phyloP scores from a whole-genome alignment of 2,113 vertebrate genomes.

The Danionella cerebrum region DNA sequence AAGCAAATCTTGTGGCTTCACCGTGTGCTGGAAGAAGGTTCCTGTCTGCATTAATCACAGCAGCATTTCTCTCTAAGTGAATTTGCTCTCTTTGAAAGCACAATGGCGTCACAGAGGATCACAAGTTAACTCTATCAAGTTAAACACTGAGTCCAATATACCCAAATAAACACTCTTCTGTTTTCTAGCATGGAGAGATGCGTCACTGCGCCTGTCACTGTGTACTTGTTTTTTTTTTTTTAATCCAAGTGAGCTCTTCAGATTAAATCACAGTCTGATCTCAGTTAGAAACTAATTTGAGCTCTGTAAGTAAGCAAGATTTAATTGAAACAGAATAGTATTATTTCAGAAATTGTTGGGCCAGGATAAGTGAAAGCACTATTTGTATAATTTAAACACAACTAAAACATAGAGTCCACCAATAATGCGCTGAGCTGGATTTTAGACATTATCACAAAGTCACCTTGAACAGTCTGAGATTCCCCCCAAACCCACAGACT shows the following conservation, averaged over 20 bases:
- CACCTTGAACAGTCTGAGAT: slow-evolving; percentile 64
- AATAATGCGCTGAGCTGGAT: slow-evolving; percentile 61
- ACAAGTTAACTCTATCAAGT: slow-evolving; percentile 17
- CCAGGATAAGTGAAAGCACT: too few relatives aligned
- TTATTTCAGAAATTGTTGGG: too few relatives aligned
- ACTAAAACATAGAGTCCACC: too few relatives aligned
- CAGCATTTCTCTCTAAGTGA: slow-evolving; percentile 32
- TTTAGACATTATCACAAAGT: slow-evolving; percentile 72
- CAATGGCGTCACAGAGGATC: background rate
- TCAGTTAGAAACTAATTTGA: too few relatives aligned
- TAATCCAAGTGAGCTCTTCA: background rate
- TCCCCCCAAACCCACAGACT: slow-evolving; percentile 48
- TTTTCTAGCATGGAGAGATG: background rate
- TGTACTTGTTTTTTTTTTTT: background rate
- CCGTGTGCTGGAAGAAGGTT: slow-evolving; percentile 1
- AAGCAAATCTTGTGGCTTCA: slow-evolving; percentile 11
- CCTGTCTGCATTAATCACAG: slow-evolving; percentile 25
- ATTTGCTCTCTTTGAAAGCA: slow-evolving; percentile 31
- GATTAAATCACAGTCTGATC: too few relatives aligned
- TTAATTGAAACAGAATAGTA: too few relatives aligned
- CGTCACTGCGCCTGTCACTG: slow-evolving; percentile 1
- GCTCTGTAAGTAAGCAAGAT: too few relatives aligned
- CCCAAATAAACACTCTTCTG: slow-evolving; percentile 24
- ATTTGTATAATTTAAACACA: too few relatives aligned
- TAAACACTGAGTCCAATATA: background rate